Conservation (phyloP, 2,113 vertebrate genomes). For the Odocoileus virginianus region DNA sequence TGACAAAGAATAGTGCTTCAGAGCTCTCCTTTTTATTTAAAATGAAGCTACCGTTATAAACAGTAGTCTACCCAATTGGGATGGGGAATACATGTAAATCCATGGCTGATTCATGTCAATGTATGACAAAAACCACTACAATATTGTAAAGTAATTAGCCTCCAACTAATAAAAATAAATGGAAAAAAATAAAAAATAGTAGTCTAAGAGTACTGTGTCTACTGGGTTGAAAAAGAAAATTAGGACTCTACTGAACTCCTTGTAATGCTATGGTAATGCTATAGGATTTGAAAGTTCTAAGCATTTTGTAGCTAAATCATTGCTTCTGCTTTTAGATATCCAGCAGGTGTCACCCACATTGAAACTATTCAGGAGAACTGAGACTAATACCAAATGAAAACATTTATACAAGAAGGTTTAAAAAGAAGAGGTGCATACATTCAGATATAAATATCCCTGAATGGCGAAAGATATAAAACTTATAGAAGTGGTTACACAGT, state of each 20-base stretch:
- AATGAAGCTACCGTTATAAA: background rate
- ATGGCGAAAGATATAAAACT: background rate
- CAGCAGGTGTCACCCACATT: background rate
- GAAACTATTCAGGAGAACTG: background rate
- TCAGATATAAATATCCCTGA: background rate
- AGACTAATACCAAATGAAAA: background rate
- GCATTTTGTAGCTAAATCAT: background rate
- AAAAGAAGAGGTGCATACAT: background rate
- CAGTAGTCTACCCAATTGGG: background rate
- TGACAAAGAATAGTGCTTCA: background rate
- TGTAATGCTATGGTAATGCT: background rate
- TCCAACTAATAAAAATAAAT: too few species aligned
- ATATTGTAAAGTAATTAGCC: too few species aligned
- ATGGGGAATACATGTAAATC: too few species aligned
- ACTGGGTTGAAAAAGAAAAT: background rate
- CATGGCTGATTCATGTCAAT: too few species aligned
- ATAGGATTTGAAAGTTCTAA: background rate
- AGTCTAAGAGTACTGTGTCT: background rate
- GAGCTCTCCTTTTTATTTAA: background rate
- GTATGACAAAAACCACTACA: too few species aligned
- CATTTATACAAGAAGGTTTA: background rate
- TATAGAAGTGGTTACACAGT: background rate
- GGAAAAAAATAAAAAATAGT: background rate
- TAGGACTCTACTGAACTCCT: background rate
- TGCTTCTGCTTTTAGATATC: background rate